A percentile compares a stretch with the other conserved stretches of the same genome.
Conservation (phyloP, 1,140 invertebrate species). For the Bombyx mandarina region DNA sequence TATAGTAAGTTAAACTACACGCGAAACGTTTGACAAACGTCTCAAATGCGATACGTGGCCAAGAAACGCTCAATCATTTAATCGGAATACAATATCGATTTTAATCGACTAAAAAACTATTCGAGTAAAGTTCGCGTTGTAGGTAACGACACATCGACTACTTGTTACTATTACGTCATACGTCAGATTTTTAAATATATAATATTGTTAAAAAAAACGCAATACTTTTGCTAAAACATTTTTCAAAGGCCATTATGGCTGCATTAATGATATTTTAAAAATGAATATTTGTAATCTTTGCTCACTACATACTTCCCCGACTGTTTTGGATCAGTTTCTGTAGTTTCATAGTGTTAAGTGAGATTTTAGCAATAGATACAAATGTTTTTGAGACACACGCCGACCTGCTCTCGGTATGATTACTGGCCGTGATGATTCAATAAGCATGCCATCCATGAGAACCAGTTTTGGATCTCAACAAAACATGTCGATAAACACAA, state of each 20-base stretch:
- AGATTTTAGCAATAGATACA: not conserved
- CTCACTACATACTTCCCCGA: conserved; percentile 58
- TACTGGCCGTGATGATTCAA: too few species aligned
- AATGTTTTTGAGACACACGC: too few species aligned
- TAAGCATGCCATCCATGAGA: too few species aligned
- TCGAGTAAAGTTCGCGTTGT: conserved; percentile 37
- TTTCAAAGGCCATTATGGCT: conserved; percentile 34
- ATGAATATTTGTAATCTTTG: conserved; percentile 38
- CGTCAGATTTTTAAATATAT: conserved; percentile 2
- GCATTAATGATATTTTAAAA: conserved; percentile 39
- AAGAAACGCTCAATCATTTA: conserved; percentile 2
- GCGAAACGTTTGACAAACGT: conserved; percentile 15
- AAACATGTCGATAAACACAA: too few species aligned
- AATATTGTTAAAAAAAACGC: conserved; percentile 10
- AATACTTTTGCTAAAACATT: conserved; percentile 28
- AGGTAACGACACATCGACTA: conserved; percentile 63
- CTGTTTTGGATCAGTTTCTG: conserved; percentile 60
- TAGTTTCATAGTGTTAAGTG: conserved; percentile 22
- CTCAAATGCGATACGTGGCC: conserved; percentile 22
- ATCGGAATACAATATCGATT: conserved; percentile 4
- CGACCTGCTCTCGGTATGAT: too few species aligned
- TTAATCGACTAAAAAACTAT: conserved; percentile 18
- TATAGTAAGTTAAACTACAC: conserved; percentile 57
- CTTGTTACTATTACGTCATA: conserved; percentile 60
- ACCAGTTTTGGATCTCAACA: too few species aligned